Conservation (phyloP, 1,140 invertebrate species). For the Fopius arisanus region DNA sequence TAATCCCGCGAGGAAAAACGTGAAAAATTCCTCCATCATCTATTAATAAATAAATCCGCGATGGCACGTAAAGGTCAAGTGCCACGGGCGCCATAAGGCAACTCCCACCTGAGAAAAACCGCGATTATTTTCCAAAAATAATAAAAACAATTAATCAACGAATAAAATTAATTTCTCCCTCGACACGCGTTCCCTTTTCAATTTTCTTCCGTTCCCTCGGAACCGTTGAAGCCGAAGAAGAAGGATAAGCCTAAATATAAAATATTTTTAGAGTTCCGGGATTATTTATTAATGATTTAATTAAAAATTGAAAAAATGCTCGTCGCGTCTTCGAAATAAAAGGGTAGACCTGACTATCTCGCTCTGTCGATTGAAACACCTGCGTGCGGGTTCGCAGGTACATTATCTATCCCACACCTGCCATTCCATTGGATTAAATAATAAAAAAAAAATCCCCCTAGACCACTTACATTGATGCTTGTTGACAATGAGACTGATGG, state of each 20-base stretch:
- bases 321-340: no score
- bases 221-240: no score
- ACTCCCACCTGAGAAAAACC: background rate
- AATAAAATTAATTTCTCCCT: no score
- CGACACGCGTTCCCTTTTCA: no score
- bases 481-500: conserved; percentile 63
- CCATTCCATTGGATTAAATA: background rate
- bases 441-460: background rate
- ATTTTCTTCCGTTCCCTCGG: no score
- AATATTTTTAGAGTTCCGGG: no score
- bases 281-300: no score
- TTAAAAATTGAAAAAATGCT: no score
- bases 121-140: background rate
- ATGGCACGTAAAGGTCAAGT: conserved; percentile 8
- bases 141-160: background rate
- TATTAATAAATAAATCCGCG: background rate
- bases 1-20: background rate
- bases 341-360: background rate
- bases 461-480: conserved; percentile 61
- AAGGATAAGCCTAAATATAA: no score
- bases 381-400: background rate
- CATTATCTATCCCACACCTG: background rate
- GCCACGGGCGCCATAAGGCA: background rate
- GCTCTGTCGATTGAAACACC: background rate
- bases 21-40: background rate